Evolutionary conservation across 2,113 vertebrate genomes (phyloP), one percentile per base, ranked within the genome.

Genomic region (Xyrauchen texanus): DNA sequence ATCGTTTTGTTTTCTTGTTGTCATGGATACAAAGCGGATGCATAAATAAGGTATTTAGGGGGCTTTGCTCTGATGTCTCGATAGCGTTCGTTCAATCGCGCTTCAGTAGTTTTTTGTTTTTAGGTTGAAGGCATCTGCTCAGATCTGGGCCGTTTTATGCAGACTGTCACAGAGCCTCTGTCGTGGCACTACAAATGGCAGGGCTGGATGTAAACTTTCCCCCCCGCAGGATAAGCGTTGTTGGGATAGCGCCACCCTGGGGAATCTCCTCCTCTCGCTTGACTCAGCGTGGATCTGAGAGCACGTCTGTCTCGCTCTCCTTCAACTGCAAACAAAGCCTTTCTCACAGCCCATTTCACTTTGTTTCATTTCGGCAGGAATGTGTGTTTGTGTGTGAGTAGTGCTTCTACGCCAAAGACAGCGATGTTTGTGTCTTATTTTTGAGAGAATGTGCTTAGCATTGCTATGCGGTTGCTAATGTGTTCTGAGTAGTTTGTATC

Each of bases 121-220:
- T 34, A 1, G 21, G 21, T 49, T 86, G 83, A 88, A 91, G 89
- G 88, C 82, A 81, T 89, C 87, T 83, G 66, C 87, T 92, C 85
- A 91, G 91, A 93, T 92, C 90, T 87, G 83, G 87, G 85, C 85
- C 78, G 68, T 91, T 92, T 91, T 91, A 89, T 90, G 91, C 92
- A 89, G 90, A 91, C 88, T 89, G 89, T 87, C 44, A 88, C 89
- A 90, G 87, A 46, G 74, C 89, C 89, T 90, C 89, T 92, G 21
- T 34, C 21, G 91, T 87, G 88, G 60, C 83, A 88, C 89, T 91
- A 92, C 91, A 93, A 92, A 92, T 88, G 71, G 88, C 87, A 85
- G 49, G n/a, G 85, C 85, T 88, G 89, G 86, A 87, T 88, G 88
- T 91, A 93, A 93, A 93, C 91, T 91, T 85, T 34, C 3, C 87